phyloP scores from a whole-genome alignment of 2,113 vertebrate genomes.

The Mionectes macconnelli region DNA sequence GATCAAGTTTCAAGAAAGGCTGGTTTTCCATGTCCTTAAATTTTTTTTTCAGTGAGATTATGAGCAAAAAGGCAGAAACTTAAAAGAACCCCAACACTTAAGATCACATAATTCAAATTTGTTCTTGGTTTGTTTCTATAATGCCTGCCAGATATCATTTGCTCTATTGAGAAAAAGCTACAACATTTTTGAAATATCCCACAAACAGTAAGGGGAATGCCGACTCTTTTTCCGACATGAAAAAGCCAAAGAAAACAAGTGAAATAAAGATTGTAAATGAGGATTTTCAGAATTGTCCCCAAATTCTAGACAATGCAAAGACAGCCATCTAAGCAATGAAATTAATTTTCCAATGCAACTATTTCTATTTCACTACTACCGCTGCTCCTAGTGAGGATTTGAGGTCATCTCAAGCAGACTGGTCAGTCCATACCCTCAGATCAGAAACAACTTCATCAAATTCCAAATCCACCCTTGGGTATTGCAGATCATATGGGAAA shows the following conservation, averaged over 20 bases:
- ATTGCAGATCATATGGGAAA: constrained; percentile 51
- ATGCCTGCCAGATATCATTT: not conserved
- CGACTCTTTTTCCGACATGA: not conserved
- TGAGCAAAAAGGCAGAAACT: not conserved
- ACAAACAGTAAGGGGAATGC: not conserved
- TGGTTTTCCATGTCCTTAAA: not conserved
- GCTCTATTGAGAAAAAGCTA: not conserved
- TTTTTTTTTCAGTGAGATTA: not conserved
- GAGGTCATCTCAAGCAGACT: constrained; percentile 29
- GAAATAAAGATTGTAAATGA: not conserved
- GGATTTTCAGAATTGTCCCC: not conserved
- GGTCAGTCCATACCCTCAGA: constrained; percentile 55
- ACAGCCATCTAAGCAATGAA: not conserved
- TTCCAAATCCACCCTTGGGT: constrained; percentile 36
- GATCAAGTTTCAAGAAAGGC: not conserved
- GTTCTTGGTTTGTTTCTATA: not conserved
- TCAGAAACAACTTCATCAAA: constrained; percentile 66
- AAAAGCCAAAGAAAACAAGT: not conserved
- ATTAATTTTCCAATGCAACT: constrained; percentile 33
- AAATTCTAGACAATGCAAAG: not conserved
- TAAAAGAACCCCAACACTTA: not conserved
- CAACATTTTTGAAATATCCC: not conserved
- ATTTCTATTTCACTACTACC: not conserved
- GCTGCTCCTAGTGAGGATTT: constrained; percentile 5
- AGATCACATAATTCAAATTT: not conserved